Evolutionary conservation across 2,888 invertebrate species (phyloP), one percentile per base, ranked within the genome.

Genomic region (Ophion costatus): DNA sequence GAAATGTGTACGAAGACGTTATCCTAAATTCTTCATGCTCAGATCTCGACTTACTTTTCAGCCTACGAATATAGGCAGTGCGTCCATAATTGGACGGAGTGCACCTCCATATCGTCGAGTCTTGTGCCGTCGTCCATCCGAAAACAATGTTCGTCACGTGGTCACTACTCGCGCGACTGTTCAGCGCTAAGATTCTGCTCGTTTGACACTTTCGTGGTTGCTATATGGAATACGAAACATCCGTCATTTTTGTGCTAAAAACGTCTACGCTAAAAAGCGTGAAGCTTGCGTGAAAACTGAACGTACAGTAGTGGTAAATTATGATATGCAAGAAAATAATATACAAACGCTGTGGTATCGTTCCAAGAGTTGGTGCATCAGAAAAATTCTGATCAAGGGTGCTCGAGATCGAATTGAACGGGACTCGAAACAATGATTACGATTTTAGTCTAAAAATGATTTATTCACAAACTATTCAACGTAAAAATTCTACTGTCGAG

Each of bases 121-220:
- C 64, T 64, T 51, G 63, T 33, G 63, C 5, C n/a, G 42, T 42
- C 59, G 9, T 38, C 51, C 24, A 63, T 4, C 29, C 20, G 24
- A 51, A 51, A 10, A 63, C 9, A 75, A 20, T 20, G 42, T 64
- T 51, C 51, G 6, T 63, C 74, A 51, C 63, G 63, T 63, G 74
- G 74, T 64, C 38, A 61, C 63, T 64, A 20, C 45, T 64, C 74
- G 22, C 45, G 42, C 17, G 22, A 22, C 42, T 42, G 24, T 64
- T 45, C 14, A 33, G 51, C 63, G 61, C 42, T 45, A 61, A 29
- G 59, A n/a, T 73, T 22, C 20, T 42, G 42, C 61, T 63, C 51
- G 74, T n/a, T 51, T 6, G 17, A 75, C 11, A 17, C 63, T 63
- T 24, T 22, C 5, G 38, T 42, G 38, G 7, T 24, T 45, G 17